Evolutionary conservation across 2,113 vertebrate genomes (phyloP), one percentile per base, ranked within the genome.

Genomic region (Ranitomeya imitator): DNA sequence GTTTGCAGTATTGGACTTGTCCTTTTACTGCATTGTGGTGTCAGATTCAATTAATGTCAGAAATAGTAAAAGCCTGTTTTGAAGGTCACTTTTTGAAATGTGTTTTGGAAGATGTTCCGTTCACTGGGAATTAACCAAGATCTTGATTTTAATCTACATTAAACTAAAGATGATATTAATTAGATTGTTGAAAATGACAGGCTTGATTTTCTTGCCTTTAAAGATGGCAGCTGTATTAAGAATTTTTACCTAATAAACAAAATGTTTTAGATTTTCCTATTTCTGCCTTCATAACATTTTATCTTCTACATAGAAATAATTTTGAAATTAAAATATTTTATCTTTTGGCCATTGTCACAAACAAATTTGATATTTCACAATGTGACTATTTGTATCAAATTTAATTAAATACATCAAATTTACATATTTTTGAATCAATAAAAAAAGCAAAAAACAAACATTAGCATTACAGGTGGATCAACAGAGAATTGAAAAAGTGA

Each of bases 1-100:
- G 6, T 87, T 90, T 92, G 89, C 89, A 85, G 77, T 85, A 87
- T n/a, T 91, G 78, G 86, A 86, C 60, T 89, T 55, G 31, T 85
- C 52, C 69, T 88, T 88, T 87, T 71, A 77, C 79, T 90, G 4
- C 0, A 0, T 67, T 69, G 14, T 2, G 1, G 63, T 89, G 54
- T 71, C 85, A 90, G 13, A 84, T 89, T 91, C 90, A 90, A 91
- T 71, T 83, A 21, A 82, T 85, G 54, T 19, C 65, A 86, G 60
- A 14, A 81, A 89, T 91, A 88, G 85, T 0, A 85, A 90, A 90
- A 89, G 69, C 71, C 21, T 74, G 54, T 83, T 89, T 77, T 54
- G 67, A 63, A 45, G 71, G 86, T 88, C 90, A 85, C 51, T 91
- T 84, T 85, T 90, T 76, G 78, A 82, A 45, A 87, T 11, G 82